These are phyloP conservation scores for Rhea americana DNA, from an alignment of 2,113 vertebrate species.

Conservation along the genomic window DNA sequence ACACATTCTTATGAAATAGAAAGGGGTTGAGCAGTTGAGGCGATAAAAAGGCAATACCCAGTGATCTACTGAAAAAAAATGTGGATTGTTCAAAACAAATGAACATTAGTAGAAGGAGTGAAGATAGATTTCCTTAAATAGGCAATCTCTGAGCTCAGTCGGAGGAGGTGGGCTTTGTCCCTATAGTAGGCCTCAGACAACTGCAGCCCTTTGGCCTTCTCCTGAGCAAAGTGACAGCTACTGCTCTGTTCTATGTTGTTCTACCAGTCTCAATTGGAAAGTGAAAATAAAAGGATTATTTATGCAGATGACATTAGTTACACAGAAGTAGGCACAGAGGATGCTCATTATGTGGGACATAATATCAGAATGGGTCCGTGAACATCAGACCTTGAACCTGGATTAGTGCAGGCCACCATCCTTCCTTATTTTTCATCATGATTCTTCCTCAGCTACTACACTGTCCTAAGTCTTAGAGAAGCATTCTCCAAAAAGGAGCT, in stretches of 20 bases:
- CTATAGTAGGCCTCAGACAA: background rate
- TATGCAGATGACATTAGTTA: constrained; percentile 17
- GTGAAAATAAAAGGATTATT: constrained; percentile 31
- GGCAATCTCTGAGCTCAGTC: background rate
- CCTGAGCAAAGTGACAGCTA: background rate
- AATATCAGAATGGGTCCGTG: background rate
- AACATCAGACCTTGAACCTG: background rate
- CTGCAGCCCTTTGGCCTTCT: background rate
- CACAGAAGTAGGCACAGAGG: background rate
- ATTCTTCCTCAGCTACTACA: background rate
- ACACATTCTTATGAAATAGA: background rate
- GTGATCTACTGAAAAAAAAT: background rate
- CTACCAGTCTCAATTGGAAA: background rate
- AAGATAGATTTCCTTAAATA: background rate
- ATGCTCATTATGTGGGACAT: background rate
- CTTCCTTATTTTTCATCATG: background rate
- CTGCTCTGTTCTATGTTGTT: background rate
- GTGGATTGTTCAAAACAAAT: background rate
- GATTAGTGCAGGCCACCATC: background rate
- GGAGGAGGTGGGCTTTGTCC: background rate
- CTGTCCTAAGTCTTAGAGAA: background rate
- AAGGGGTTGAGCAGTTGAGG: background rate
- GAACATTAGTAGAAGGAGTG: background rate
- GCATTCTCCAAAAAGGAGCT: background rate
- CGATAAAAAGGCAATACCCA: background rate